Conservation (phyloP, 2,797 vertebrate species). For the Manis javanica region DNA sequence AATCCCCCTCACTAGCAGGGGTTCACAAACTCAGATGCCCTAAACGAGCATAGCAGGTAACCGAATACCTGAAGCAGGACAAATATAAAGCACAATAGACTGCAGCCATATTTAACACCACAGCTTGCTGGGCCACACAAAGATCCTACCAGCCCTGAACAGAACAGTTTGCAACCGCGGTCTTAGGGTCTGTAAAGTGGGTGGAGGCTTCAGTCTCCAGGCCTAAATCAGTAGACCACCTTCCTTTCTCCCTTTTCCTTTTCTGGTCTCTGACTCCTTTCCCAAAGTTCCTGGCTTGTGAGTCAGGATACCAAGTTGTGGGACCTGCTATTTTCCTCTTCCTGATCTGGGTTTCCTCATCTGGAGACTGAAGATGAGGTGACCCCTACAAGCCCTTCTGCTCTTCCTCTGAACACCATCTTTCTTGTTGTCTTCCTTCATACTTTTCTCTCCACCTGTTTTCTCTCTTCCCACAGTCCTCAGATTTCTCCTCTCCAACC, state of each 20-base stretch:
- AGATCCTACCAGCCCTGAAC: neutral
- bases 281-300: constrained; percentile 11
- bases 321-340: neutral
- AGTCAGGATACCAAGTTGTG: neutral
- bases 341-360: neutral
- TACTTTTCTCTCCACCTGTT: neutral
- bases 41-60: neutral
- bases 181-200: neutral
- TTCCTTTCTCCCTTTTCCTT: neutral
- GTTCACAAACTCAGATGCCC: neutral
- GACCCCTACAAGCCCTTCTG: neutral
- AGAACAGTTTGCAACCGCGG: neutral
- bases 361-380: neutral
- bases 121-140: neutral
- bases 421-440: neutral
- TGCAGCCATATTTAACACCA: neutral
- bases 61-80: neutral
- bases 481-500: neutral
- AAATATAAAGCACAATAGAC: neutral
- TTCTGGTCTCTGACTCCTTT: neutral
- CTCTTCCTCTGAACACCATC: neutral
- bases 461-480: neutral
- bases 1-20: neutral
- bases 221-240: neutral
- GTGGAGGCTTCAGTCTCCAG: neutral